Evolutionary conservation across 2,888 invertebrate genomes (phyloP), one percentile per base, ranked within the genome.

Genomic region (Zaprionus lineosus): DNA sequence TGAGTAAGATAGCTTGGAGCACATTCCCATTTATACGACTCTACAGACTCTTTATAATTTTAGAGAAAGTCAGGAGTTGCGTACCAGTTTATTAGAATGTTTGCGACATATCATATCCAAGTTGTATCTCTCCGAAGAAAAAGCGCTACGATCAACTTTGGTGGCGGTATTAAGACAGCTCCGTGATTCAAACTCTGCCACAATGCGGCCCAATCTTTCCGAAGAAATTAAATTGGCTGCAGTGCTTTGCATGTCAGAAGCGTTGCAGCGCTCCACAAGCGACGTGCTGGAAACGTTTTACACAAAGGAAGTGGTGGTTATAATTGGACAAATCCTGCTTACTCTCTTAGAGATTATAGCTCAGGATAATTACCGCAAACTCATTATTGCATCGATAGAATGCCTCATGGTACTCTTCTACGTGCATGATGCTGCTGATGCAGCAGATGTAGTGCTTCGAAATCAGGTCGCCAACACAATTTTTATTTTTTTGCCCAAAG

Each of bases 261-360:
- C 86, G 1, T 66, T 89, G 8, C 61, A 71, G n/a, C 82, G 88
- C 0, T 81, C 88, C 0, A 83, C 86, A 0, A 79, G 75, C 2
- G 91, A 92, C 59, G 90, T 93, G 4, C 86, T 93, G 11, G 90
- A 91, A 65, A 70, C 87, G 26, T 89, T 94, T 50, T 94, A 93
- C 71, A 88, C 90, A 14, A 91, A 92, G 57, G 90, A 91, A 44
- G 91, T 93, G 60, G 91, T 92, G 1, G 90, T 92, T 0, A 90
- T 93, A 72, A 81, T 95, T 36, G 93, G 93, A 2, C 93, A 94
- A 82, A 92, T 93, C 40, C 91, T 95, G 36, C 93, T 93, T 73
- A 91, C 93, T 0, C 91, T 93, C 9, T 90, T 94, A 1, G 92
- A 93, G 71, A 89, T 95, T 11, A 93, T 94, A 6, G 93, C 93